A percentile compares a stretch with the other conserved stretches of the same genome.
These are phyloP conservation scores for Brienomyrus longianalis DNA, from an alignment of 2,113 vertebrate genomes.

Conservation along the genomic window DNA sequence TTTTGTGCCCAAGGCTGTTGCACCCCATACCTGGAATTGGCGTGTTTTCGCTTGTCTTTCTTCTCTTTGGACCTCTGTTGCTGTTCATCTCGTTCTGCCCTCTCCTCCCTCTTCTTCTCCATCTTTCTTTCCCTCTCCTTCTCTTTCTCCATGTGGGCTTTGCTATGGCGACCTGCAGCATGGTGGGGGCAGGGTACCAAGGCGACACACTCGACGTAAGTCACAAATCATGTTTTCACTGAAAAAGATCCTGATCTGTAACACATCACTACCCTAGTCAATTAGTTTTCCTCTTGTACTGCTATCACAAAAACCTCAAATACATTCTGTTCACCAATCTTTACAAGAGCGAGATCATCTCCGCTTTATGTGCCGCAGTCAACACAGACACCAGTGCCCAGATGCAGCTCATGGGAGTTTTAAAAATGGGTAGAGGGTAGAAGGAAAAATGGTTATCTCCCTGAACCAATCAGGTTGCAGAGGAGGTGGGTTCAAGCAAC, in stretches of 20 bases:
- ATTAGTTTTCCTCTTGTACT: background rate
- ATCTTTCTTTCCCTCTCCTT: slow-evolving; percentile 31
- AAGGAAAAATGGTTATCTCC: no score
- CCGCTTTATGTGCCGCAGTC: background rate
- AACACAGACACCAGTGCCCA: background rate
- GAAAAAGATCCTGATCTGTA: background rate
- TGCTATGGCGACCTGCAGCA: slow-evolving; percentile 60
- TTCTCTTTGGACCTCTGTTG: slow-evolving; percentile 35
- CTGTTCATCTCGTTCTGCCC: slow-evolving; percentile 24
- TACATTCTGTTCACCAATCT: background rate
- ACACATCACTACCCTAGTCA: background rate
- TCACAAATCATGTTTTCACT: background rate
- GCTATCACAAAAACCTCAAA: background rate
- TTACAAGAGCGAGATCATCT: background rate
- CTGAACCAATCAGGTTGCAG: no score
- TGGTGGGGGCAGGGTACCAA: background rate
- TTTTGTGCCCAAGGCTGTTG: background rate
- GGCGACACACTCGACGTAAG: background rate
- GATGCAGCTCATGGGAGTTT: background rate
- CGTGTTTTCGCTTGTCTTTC: slow-evolving; percentile 60
- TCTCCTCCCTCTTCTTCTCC: slow-evolving; percentile 23
- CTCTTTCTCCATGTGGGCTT: slow-evolving; percentile 60
- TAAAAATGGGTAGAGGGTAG: no score
- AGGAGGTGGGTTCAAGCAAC: no score
- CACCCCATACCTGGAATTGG: slow-evolving; percentile 38